Conservation (phyloP, 2,888 invertebrate genomes). For the Nematopogon swammerdamellus region DNA sequence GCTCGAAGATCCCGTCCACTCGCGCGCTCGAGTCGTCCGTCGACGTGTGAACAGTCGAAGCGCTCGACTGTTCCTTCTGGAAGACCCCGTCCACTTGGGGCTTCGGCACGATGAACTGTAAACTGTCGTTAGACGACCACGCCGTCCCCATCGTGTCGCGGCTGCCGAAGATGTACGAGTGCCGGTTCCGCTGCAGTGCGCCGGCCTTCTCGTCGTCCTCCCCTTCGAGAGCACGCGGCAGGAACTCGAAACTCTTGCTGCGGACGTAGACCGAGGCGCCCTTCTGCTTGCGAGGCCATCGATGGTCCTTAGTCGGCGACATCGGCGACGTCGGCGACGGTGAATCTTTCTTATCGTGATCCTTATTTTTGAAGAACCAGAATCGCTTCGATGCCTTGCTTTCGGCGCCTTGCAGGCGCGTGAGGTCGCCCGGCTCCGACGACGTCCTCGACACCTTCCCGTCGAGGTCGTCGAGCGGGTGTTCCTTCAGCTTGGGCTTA, state of each 20-base stretch:
- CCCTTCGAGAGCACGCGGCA: conserved; percentile 34
- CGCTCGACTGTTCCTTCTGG: conserved; percentile 28
- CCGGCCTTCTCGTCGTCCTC: conserved; percentile 15
- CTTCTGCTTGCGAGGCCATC: conserved; percentile 12
- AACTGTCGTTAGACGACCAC: conserved; percentile 36
- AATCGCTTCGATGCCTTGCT: conserved; percentile 34
- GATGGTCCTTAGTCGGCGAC: neutral
- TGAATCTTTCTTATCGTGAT: conserved; percentile 21
- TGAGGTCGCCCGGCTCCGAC: neutral
- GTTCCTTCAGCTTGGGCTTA: conserved; percentile 25
- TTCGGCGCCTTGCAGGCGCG: conserved; percentile 16
- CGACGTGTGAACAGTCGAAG: conserved; percentile 30
- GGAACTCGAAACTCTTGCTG: conserved; percentile 47
- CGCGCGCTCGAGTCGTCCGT: conserved; percentile 26
- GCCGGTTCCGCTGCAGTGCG: conserved; percentile 20
- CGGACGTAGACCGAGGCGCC: conserved; percentile 28
- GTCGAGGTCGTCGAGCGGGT: neutral
- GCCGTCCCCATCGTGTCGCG: conserved; percentile 33
- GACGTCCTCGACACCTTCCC: conserved; percentile 22
- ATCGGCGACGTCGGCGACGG: neutral
- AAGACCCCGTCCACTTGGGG: conserved; percentile 31
- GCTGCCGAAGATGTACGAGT: conserved; percentile 33
- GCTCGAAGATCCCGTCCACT: conserved; percentile 29
- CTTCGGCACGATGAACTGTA: conserved; percentile 24
- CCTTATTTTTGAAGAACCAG: conserved; percentile 41